Evolutionary conservation across 2,113 vertebrate species (phyloP).

Genomic region (Neolamprologus caudopunctatus): DNA sequence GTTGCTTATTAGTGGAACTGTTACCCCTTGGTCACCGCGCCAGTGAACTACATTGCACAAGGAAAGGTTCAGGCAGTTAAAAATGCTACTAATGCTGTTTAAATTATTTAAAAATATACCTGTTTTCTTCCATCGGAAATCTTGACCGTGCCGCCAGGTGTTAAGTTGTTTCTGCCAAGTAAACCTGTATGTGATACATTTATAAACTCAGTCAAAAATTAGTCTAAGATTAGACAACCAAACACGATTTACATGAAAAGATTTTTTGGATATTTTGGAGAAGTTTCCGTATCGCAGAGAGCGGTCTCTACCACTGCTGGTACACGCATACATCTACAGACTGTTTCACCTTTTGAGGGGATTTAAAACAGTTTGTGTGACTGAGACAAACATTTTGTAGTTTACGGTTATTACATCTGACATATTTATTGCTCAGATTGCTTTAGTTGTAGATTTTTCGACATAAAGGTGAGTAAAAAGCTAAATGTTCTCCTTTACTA

Average conservation of each 20-base stretch:
- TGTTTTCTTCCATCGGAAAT: not conserved
- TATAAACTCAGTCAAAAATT: not conserved
- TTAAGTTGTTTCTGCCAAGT: not conserved
- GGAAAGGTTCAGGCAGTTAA: not conserved
- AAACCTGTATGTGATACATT: not conserved
- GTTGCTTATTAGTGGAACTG: not conserved
- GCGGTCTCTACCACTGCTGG: not conserved
- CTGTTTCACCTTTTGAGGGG: not conserved
- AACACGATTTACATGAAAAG: not conserved
- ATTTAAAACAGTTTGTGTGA: not conserved
- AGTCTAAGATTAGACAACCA: not conserved
- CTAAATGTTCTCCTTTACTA: not conserved
- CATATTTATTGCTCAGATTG: slow-evolving; percentile 43
- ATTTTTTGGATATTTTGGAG: not conserved
- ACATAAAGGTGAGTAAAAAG: not conserved
- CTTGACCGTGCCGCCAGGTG: not conserved
- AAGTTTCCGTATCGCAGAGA: not conserved
- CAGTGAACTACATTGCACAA: not conserved
- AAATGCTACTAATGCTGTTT: slow-evolving; percentile 22
- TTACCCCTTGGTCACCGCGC: not conserved
- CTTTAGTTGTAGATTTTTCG: not conserved
- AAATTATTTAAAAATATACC: not conserved
- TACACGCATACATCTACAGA: not conserved
- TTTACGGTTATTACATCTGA: not conserved
- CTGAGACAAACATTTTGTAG: not conserved